Conservation (phyloP, 2,888 invertebrate species). For the Halocaridina rubra region DNA sequence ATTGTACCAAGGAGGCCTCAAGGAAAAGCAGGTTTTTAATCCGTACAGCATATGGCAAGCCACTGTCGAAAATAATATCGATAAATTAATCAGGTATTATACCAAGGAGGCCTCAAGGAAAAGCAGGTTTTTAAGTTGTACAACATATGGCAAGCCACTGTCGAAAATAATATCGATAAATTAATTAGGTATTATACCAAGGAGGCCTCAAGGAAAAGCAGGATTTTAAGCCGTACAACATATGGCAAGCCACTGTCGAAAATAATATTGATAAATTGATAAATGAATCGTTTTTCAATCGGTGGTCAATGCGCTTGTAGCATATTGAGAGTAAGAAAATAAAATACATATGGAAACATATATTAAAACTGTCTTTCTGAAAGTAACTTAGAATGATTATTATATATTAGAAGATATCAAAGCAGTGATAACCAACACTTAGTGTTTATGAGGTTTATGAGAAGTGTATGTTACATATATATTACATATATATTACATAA, state of each 20-base stretch:
- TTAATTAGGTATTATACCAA: conserved; percentile 13
- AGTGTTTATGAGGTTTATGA: too few relatives aligned
- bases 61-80: not conserved
- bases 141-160: conserved; percentile 11
- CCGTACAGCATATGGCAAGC: conserved; percentile 33
- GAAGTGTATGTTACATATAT: too few relatives aligned
- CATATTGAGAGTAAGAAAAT: too few relatives aligned
- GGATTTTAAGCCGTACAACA: conserved; percentile 17
- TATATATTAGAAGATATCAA: too few relatives aligned
- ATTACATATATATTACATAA: too few relatives aligned
- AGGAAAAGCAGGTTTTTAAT: conserved; percentile 31
- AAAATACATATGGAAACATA: too few relatives aligned
- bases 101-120: conserved; percentile 34
- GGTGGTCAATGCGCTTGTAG: too few relatives aligned
- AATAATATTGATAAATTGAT: too few relatives aligned
- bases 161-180: not conserved
- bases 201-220: conserved; percentile 39
- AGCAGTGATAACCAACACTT: too few relatives aligned
- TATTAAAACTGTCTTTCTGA: too few relatives aligned
- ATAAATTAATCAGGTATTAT: not conserved
- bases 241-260: conserved; percentile 4
- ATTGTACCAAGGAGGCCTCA: conserved; percentile 24
- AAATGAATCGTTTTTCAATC: too few relatives aligned
- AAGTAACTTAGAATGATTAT: too few relatives aligned
- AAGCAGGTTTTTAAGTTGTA: conserved; percentile 37